Percentiles rank a stretch among this genome's conserved stretches.
Evolutionary conservation across 1,140 invertebrate species (phyloP).

Genomic region (Anoplophora glabripennis): DNA sequence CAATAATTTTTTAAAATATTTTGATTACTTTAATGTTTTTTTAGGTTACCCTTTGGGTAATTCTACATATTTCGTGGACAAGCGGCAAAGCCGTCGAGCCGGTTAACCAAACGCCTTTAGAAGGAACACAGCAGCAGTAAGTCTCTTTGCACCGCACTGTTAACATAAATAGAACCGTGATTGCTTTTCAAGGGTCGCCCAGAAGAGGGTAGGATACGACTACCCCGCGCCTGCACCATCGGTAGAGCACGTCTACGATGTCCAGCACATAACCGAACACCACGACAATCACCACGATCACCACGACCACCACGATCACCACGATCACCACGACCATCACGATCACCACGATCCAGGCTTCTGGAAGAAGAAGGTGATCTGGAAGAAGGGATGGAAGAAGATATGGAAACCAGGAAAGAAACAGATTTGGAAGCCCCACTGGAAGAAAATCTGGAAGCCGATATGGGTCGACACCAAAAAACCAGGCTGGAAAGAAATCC

Average conservation of each 20-base stretch:
- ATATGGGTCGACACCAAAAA: slow-evolving; percentile 61
- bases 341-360: slow-evolving; percentile 57
- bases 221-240: slow-evolving; percentile 9
- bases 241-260: slow-evolving; percentile 17
- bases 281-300: slow-evolving; percentile 5
- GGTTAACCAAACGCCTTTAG: slow-evolving; percentile 2
- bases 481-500: slow-evolving; percentile 62
- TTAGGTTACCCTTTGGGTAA: slow-evolving; percentile 25
- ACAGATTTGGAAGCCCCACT: slow-evolving; percentile 60
- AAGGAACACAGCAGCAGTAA: slow-evolving; percentile 11
- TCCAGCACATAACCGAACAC: slow-evolving; percentile 17
- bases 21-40: too few species aligned
- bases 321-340: slow-evolving; percentile 47
- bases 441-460: slow-evolving; percentile 61
- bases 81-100: slow-evolving; percentile 18
- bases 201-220: slow-evolving; percentile 28
- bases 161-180: background rate
- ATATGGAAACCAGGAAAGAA: slow-evolving; percentile 59
- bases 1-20: too few species aligned
- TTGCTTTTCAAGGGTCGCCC: slow-evolving; percentile 12
- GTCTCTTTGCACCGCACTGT: background rate
- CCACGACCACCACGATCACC: slow-evolving; percentile 12
- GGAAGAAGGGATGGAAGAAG: slow-evolving; percentile 63
- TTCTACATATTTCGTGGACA: slow-evolving; percentile 22
- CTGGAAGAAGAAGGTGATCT: slow-evolving; percentile 62